Conservation (phyloP, 2,797 vertebrate species). For the Enteromius fasciolatus region DNA sequence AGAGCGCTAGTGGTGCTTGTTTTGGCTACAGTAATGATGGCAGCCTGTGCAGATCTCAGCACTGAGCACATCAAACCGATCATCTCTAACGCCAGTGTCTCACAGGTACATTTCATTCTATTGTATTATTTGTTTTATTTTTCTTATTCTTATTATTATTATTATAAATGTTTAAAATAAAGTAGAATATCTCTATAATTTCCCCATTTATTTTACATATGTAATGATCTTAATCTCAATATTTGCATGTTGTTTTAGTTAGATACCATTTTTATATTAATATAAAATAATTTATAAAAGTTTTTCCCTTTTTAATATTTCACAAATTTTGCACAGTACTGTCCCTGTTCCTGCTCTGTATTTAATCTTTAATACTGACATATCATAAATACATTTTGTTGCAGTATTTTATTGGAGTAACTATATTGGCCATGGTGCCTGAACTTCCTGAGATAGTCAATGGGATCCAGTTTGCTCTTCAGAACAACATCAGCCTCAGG, state of each 20-base stretch:
- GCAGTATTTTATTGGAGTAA: constrained; percentile 90
- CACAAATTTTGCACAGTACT: neutral
- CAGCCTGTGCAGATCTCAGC: constrained; percentile 87
- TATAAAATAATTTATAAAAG: neutral
- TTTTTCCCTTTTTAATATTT: neutral
- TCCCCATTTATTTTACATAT: neutral
- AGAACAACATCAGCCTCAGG: constrained; percentile 93
- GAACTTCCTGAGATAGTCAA: constrained; percentile 91
- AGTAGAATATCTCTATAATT: too few species aligned
- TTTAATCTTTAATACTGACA: neutral
- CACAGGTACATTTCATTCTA: constrained; percentile 75
- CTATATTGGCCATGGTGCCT: constrained; percentile 88
- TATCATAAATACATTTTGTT: constrained; percentile 6
- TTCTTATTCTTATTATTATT: too few species aligned
- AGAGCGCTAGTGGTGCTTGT: constrained; percentile 79
- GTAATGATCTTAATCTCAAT: neutral
- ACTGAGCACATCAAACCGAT: constrained; percentile 89
- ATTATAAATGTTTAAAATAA: too few species aligned
- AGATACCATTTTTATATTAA: neutral
- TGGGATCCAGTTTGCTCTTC: constrained; percentile 90
- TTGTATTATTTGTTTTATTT: neutral
- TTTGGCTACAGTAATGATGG: constrained; percentile 84
- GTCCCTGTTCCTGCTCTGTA: neutral
- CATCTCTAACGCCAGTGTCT: constrained; percentile 79
- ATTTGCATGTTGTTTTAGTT: neutral